A percentile compares a stretch with the other conserved stretches of the same genome.
Conservation (phyloP, 2,113 vertebrate species). For the Eptesicus fuscus region DNA sequence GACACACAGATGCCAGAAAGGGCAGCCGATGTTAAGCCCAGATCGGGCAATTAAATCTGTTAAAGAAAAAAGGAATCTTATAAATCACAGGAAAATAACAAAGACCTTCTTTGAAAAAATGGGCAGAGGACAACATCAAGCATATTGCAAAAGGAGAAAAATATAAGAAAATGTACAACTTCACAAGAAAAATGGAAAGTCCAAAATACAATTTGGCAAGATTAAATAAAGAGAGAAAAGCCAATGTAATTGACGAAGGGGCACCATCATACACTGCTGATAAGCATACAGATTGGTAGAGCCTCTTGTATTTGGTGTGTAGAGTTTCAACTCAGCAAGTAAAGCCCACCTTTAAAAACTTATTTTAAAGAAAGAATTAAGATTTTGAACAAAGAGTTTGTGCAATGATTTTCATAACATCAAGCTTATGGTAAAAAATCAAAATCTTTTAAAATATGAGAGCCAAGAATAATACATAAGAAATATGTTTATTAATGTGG, state of each 20-base stretch:
- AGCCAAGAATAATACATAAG: background rate
- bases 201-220: background rate
- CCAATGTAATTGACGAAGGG: background rate
- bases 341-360: background rate
- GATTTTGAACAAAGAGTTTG: background rate
- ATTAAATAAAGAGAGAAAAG: background rate
- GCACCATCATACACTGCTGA: background rate
- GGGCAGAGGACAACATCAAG: background rate
- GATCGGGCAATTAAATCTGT: background rate
- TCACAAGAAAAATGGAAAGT: background rate
- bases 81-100: background rate
- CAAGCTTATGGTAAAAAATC: background rate
- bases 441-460: background rate
- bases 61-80: background rate
- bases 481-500: background rate
- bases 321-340: background rate
- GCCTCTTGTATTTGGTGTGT: background rate
- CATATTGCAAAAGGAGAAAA: background rate
- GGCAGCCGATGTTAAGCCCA: background rate
- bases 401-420: background rate
- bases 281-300: no score
- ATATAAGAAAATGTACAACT: background rate
- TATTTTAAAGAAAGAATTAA: background rate
- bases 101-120: background rate
- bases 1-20: background rate